These are phyloP conservation scores for Macrostomum lignano DNA, from an alignment of 1,140 invertebrate genomes.

Conservation along the genomic window DNA sequence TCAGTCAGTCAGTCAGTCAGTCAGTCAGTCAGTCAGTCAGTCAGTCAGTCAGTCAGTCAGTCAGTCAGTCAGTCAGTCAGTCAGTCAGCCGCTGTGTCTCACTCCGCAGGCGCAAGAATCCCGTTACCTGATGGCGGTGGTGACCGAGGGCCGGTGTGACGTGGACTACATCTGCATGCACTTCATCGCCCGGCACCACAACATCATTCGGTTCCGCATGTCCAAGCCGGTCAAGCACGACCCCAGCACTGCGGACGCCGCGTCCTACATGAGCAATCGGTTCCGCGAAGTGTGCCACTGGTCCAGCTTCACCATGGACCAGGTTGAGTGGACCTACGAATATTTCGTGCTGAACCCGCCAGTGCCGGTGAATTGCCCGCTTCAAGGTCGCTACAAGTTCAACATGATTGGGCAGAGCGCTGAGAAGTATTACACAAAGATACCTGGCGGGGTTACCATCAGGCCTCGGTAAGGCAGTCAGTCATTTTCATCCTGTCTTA, in stretches of 20 bases:
- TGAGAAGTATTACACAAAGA: constrained; percentile 52
- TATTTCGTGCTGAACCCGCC: constrained; percentile 48
- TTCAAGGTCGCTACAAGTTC: constrained; percentile 80
- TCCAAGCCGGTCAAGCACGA: constrained; percentile 32
- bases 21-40: no score
- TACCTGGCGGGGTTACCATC: constrained; percentile 65
- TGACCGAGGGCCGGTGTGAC: constrained; percentile 84
- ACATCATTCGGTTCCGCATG: constrained; percentile 65
- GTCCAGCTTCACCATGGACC: constrained; percentile 22
- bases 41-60: no score
- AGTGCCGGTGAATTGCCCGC: constrained; percentile 62
- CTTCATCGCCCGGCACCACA: constrained; percentile 73
- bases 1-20: no score
- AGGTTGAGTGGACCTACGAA: constrained; percentile 13
- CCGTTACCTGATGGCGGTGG: constrained; percentile 66
- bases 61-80: no score
- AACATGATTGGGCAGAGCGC: constrained; percentile 45
- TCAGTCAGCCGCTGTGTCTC: no score
- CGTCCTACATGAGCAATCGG: constrained; percentile 14
- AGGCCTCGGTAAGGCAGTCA: no score
- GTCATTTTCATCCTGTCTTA: no score
- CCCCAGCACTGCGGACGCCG: neutral
- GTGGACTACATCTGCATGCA: constrained; percentile 90
- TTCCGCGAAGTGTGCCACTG: constrained; percentile 24
- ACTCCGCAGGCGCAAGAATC: no score